Percentiles rank a stretch among this genome's conserved stretches.
Evolutionary conservation across 2,888 invertebrate genomes (phyloP).

Genomic region (Steinernema scapterisci): DNA sequence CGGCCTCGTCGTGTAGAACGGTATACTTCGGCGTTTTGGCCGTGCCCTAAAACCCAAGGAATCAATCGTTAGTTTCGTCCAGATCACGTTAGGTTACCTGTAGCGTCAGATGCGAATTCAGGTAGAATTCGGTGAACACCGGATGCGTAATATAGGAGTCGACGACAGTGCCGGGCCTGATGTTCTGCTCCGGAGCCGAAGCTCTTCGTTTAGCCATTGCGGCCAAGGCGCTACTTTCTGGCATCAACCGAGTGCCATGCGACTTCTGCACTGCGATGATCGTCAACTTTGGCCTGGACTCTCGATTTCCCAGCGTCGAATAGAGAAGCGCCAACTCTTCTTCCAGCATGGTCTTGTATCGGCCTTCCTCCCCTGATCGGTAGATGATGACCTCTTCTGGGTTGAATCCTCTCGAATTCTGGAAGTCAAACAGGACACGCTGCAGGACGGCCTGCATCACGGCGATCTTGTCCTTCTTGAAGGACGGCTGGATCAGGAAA

Average conservation of each 20-base stretch:
- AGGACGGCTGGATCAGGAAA: conserved; percentile 34
- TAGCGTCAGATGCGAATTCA: conserved; percentile 52
- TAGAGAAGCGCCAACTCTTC: neutral
- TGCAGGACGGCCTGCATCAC: neutral
- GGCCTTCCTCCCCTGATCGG: conserved; percentile 54
- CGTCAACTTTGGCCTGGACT: conserved; percentile 44
- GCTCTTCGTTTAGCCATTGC: no score
- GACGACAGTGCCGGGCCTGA: conserved; percentile 47
- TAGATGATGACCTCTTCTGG: conserved; percentile 51
- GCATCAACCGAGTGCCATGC: conserved; percentile 46
- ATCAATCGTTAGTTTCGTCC: neutral
- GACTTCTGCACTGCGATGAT: conserved; percentile 55
- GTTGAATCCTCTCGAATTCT: neutral
- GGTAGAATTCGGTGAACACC: conserved; percentile 50
- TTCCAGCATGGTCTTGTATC: conserved; percentile 29
- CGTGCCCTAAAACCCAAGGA: conserved; percentile 43
- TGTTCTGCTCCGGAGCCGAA: conserved; percentile 50
- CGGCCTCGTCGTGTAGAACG: conserved; percentile 48
- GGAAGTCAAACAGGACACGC: neutral
- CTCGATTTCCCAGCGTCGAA: neutral
- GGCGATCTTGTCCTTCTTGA: conserved; percentile 41
- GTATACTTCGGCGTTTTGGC: conserved; percentile 54
- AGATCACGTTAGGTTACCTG: neutral
- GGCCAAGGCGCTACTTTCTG: no score
- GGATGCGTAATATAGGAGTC: conserved; percentile 45